Percentiles rank a stretch among this genome's conserved stretches.
phyloP scores from a whole-genome alignment of 2,888 invertebrate species.

The Hyposoter dolosus region DNA sequence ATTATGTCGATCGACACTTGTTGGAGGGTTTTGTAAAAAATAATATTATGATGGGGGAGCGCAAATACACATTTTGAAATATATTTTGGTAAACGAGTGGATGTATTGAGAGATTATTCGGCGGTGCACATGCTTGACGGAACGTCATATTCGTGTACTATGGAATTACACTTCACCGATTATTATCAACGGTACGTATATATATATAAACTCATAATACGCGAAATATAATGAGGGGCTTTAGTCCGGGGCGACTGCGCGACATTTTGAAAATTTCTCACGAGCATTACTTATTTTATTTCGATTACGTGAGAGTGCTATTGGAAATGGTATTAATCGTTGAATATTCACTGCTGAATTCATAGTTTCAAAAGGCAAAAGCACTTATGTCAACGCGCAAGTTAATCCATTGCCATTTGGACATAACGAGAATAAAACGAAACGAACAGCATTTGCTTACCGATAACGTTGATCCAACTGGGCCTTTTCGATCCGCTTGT shows the following conservation, averaged over 20 bases:
- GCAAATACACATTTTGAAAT: not conserved
- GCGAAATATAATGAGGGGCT: slow-evolving; percentile 18
- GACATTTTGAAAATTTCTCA: slow-evolving; percentile 57
- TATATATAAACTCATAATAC: not conserved
- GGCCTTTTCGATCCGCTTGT: slow-evolving; percentile 98
- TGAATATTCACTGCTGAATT: not conserved
- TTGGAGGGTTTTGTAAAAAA: not conserved
- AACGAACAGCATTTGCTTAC: slow-evolving; percentile 85
- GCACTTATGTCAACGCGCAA: not conserved
- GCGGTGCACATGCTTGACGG: slow-evolving; percentile 14
- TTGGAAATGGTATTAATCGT: slow-evolving; percentile 23
- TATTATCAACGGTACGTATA: not conserved
- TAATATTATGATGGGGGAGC: not conserved
- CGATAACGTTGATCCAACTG: slow-evolving; percentile 97
- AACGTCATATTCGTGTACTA: slow-evolving; percentile 17
- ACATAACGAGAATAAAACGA: not conserved
- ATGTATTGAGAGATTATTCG: slow-evolving; percentile 12
- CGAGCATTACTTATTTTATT: slow-evolving; percentile 40
- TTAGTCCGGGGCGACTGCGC: slow-evolving; percentile 40
- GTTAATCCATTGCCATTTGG: not conserved
- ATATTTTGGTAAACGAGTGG: not conserved
- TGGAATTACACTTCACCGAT: slow-evolving; percentile 24
- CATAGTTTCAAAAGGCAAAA: not conserved
- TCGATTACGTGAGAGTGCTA: slow-evolving; percentile 1
- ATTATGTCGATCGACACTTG: not conserved